These are phyloP conservation scores for Clanis bilineata DNA, from an alignment of 2,888 invertebrate genomes.

Conservation along the genomic window DNA sequence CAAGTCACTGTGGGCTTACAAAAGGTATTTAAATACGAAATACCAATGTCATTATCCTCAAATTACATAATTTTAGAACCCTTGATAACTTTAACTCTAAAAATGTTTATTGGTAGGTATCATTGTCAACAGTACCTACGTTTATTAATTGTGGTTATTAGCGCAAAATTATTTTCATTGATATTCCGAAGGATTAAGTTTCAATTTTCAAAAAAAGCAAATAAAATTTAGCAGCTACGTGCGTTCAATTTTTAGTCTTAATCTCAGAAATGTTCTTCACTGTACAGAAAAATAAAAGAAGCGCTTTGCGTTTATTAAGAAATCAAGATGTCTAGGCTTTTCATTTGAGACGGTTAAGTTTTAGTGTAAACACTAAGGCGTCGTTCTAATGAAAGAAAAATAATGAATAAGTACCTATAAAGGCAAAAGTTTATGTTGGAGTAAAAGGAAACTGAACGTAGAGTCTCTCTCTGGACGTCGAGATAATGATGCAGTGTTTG, in stretches of 20 bases:
- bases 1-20: too few species aligned
- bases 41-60: too few species aligned
- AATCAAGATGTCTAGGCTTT: neutral
- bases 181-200: too few species aligned
- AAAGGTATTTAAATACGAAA: too few species aligned
- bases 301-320: neutral
- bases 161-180: too few species aligned
- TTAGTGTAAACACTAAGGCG: neutral
- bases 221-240: neutral
- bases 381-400: neutral
- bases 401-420: slow-evolving; percentile 1
- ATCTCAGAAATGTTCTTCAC: neutral
- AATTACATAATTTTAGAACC: too few species aligned
- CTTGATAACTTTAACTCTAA: too few species aligned
- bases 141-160: too few species aligned
- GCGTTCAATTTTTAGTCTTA: neutral
- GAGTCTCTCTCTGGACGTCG: neutral
- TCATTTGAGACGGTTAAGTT: neutral
- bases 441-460: neutral
- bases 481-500: neutral
- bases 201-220: too few species aligned
- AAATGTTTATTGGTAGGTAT: too few species aligned
- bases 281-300: neutral
- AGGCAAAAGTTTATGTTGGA: neutral
- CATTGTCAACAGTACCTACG: too few species aligned